Base-by-base conservation (phyloP, 2,113 vertebrate species). In the Ellobius talpinus region DNA sequence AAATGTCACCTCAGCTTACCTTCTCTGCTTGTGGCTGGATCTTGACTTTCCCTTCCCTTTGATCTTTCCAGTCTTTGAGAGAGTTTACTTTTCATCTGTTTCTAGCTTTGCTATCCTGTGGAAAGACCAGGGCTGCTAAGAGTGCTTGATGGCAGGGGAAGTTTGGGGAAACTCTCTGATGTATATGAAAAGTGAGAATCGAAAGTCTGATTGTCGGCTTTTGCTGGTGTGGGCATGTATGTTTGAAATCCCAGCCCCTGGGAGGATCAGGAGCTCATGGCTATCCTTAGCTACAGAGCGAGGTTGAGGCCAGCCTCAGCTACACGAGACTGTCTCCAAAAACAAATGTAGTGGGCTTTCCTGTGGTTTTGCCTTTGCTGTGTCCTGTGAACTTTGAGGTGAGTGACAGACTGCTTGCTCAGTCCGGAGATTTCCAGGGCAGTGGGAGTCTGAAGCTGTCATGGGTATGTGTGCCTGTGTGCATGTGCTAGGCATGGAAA, bases 151-250 rank as follows among this genome's bases (percentile, higher is more conserved):
- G 14, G 42, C 42, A 66, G 91, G 96, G 92, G 77, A 97, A 92
- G 87, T 95, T 90, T 58, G 66, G 95, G 94, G 94, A 36, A 96
- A 96, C 88, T 96, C 77, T 86, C 14, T 72, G 29, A 36, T 84
- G 52, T 52, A 42, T 74, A 77, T 88, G 39, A 72, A 94, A 97
- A 90, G 36, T 0, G 47, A 97, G 93, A 97, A 88, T 86, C 47
- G 93, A 97, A 96, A 96, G 92, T 87, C 76, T 86, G 65, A 39
- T 89, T 89, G 24, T 66, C 50, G 42, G 50, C 76, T 79, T 68
- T 39, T 42, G 47, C 76, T 39, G 74, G 4, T 58, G 36, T n/a
- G 58, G 42, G 73, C 21, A 21, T 36, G 55, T 72, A 8, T 63
- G 55, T 45, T 47, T 66, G 45, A 26, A n/a, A 78, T 39, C 45